Evolutionary conservation across 2,113 vertebrate genomes (phyloP), one percentile per base, ranked within the genome.

Genomic region (Nesogale talazaci): DNA sequence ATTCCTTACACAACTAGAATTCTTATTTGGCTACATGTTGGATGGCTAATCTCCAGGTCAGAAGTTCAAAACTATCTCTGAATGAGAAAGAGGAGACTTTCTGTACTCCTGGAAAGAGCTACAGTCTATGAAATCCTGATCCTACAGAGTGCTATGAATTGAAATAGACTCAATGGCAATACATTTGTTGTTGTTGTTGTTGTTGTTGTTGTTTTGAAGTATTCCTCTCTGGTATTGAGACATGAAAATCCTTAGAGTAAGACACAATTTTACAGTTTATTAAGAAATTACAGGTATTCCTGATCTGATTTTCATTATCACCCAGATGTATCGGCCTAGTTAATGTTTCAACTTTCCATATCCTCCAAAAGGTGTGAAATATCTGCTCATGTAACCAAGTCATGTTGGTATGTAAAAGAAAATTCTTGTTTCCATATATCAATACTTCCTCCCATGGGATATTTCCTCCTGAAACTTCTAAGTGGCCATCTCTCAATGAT

Each of bases 381-480:
- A 27, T 42, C 90, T 96, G 72, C 85, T 96, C 92, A 91, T 86
- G 65, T 74, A 92, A 42, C 46, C 93, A 78, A 84, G 14, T 25
- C 67, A 92, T 75, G 29, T 8, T 42, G 63, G 40, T 6, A 59
- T 22, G 1, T 88, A 40, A 95, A 67, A 83, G 78, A 20, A 46
- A 91, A 88, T 3, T 38, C 79, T 74, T 95, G 94, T 92, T 95
- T 77, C 75, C 78, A 83, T 36, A 80, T 92, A 88, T 40, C 94
- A 83, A 57, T 83, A 81, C 5, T 38, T 56, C 89, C 87, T 97
- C 95, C 86, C 80, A 36, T 90, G 84, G 65, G 86, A 95, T 95
- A 74, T 92, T 56, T 91, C 93, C 96, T 97, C 65, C 86, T 95
- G 96, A 94, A 97, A 89, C 95, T 95, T 95, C 72, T 94, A 94